Conservation (phyloP, 1,140 invertebrate genomes). For the Sitophilus oryzae region DNA sequence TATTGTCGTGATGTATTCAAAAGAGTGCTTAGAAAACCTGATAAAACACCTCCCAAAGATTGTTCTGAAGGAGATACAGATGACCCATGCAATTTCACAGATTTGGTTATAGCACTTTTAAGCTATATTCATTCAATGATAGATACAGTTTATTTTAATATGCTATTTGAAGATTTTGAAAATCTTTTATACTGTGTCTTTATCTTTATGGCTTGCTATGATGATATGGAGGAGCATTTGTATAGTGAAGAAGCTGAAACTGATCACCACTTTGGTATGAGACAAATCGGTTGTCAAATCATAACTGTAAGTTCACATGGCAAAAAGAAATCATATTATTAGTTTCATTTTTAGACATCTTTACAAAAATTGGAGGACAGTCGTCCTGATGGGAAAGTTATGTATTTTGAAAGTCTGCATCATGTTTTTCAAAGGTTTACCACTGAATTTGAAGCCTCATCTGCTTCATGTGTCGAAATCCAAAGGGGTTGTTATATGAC, state of each 20-base stretch:
- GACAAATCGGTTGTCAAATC: constrained; percentile 6
- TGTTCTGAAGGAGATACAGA: background rate
- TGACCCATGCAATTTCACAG: constrained; percentile 11
- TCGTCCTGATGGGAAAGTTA: constrained; percentile 1
- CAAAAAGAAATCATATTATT: too few species aligned
- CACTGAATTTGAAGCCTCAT: background rate
- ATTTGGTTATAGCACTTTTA: constrained; percentile 7
- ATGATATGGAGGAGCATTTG: constrained; percentile 14
- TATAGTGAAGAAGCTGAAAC: constrained; percentile 1
- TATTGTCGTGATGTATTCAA: constrained; percentile 15
- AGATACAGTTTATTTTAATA: constrained; percentile 17
- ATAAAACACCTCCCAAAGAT: constrained; percentile 4
- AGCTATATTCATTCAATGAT: constrained; percentile 9
- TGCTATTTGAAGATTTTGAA: constrained; percentile 19
- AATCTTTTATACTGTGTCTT: constrained; percentile 21
- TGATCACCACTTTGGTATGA: constrained; percentile 5
- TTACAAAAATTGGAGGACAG: constrained; percentile 5
- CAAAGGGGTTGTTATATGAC: constrained; percentile 5
- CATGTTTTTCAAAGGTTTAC: constrained; percentile 11
- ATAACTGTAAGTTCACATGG: constrained; percentile 13
- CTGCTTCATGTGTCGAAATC: background rate
- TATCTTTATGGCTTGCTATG: constrained; percentile 20
- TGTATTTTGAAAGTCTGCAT: constrained; percentile 12
- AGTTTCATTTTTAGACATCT: constrained; percentile 5
- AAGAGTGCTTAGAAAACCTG: constrained; percentile 7